These are phyloP conservation scores for Alouatta palliata DNA, from an alignment of 2,113 vertebrate species.

Conservation along the genomic window DNA sequence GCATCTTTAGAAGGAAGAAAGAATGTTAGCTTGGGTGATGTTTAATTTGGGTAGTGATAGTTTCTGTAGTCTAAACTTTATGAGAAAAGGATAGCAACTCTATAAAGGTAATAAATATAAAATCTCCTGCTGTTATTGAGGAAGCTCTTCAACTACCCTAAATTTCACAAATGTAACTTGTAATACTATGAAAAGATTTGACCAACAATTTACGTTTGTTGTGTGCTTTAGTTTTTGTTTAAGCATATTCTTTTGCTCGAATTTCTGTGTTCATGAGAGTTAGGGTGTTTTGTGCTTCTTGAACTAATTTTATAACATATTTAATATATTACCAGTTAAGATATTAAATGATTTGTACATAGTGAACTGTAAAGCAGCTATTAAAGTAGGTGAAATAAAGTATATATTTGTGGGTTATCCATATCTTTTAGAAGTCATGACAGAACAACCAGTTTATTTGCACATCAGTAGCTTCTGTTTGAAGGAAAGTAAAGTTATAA, in stretches of 20 bases:
- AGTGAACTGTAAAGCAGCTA: conserved; percentile 79
- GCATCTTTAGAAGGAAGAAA: conserved; percentile 63
- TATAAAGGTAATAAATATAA: conserved; percentile 31
- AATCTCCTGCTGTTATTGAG: conserved; percentile 48
- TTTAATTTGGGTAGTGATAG: conserved; percentile 35
- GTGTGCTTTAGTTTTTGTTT: conserved; percentile 76
- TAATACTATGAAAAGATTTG: conserved; percentile 59
- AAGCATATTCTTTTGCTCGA: conserved; percentile 70
- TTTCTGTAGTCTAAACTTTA: conserved; percentile 4
- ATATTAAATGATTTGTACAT: conserved; percentile 84
- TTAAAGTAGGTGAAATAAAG: conserved; percentile 70
- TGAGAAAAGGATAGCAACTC: conserved; percentile 45
- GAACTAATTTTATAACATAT: conserved; percentile 85
- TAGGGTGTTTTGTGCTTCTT: conserved; percentile 80
- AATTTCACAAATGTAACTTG: not conserved
- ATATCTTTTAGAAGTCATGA: conserved; percentile 73
- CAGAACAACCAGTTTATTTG: conserved; percentile 37
- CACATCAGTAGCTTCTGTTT: conserved; percentile 61
- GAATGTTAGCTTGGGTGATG: conserved; percentile 12
- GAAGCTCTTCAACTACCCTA: conserved; percentile 37
- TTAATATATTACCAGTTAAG: conserved; percentile 87
- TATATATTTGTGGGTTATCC: conserved; percentile 47
- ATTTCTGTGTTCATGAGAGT: conserved; percentile 71
- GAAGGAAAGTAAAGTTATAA: conserved; percentile 58
- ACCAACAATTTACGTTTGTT: conserved; percentile 59